A percentile compares a stretch with the other conserved stretches of the same genome.
Evolutionary conservation across 2,888 invertebrate species (phyloP).

Genomic region (Pandemis corylana): DNA sequence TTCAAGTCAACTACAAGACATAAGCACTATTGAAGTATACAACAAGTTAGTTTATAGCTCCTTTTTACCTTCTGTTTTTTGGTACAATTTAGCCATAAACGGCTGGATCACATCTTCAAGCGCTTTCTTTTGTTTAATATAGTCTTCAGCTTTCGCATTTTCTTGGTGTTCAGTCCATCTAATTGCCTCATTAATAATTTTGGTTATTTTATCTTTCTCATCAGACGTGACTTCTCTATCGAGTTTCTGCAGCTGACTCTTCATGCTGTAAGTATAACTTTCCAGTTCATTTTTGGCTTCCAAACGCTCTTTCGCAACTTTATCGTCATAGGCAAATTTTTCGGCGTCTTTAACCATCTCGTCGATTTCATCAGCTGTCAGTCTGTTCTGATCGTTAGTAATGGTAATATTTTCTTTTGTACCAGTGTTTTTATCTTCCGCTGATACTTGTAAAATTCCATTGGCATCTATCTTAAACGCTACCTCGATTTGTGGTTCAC

Average conservation of each 20-base stretch:
- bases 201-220: slow-evolving; percentile 97
- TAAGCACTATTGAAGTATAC: neutral
- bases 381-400: slow-evolving; percentile 98
- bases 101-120: slow-evolving; percentile 98
- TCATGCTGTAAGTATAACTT: slow-evolving; percentile 98
- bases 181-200: slow-evolving; percentile 97
- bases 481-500: slow-evolving; percentile 97
- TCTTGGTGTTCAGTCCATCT: slow-evolving; percentile 99
- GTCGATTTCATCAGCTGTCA: slow-evolving; percentile 99
- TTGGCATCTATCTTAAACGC: slow-evolving; percentile 98
- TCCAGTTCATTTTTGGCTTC: slow-evolving; percentile 99
- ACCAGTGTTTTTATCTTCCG: slow-evolving; percentile 99
- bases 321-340: slow-evolving; percentile 99
- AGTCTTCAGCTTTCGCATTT: slow-evolving; percentile 95
- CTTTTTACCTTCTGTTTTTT: slow-evolving; percentile 64
- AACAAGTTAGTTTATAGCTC: neutral
- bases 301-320: slow-evolving; percentile 97
- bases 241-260: slow-evolving; percentile 98
- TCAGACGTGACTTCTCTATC: slow-evolving; percentile 92
- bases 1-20: too few relatives aligned
- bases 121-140: slow-evolving; percentile 97
- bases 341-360: slow-evolving; percentile 99
- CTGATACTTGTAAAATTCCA: slow-evolving; percentile 97
- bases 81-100: slow-evolving; percentile 98
- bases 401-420: slow-evolving; percentile 99